These are phyloP conservation scores for Pachyrhynchus sulphureomaculatus DNA, from an alignment of 1,140 invertebrate genomes.

Conservation along the genomic window DNA sequence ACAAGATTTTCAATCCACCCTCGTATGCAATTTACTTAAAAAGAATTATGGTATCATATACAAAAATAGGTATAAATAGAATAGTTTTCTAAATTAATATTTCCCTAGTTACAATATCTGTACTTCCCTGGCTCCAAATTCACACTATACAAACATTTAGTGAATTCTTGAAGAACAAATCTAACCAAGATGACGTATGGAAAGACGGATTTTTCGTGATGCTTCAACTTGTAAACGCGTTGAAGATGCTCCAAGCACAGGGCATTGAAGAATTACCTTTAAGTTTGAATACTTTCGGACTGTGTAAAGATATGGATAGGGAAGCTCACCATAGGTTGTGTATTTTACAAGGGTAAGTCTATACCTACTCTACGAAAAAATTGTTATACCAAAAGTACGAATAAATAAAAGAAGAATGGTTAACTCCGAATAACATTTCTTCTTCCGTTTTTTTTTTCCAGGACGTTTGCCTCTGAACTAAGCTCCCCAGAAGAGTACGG, in stretches of 20 bases:
- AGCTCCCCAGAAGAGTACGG: conserved; percentile 60
- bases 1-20: too few relatives aligned
- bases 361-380: neutral
- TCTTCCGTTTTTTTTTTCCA: conserved; percentile 51
- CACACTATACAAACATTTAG: conserved; percentile 69
- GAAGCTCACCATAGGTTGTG: conserved; percentile 63
- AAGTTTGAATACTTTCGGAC: conserved; percentile 65
- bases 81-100: too few relatives aligned
- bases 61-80: too few relatives aligned
- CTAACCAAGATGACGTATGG: conserved; percentile 48
- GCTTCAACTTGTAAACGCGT: conserved; percentile 75
- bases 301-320: conserved; percentile 59
- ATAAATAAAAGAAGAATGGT: too few relatives aligned
- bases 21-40: too few relatives aligned
- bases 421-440: too few relatives aligned
- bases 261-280: conserved; percentile 76
- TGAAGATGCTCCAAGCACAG: conserved; percentile 81
- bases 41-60: too few relatives aligned
- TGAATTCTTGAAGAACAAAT: conserved; percentile 55
- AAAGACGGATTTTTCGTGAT: conserved; percentile 66
- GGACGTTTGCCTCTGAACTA: conserved; percentile 52
- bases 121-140: conserved; percentile 68
- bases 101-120: conserved; percentile 75
- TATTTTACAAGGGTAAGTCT: conserved; percentile 69
- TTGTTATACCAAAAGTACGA: neutral